Conservation (phyloP, 2,888 invertebrate species). For the Trachelus tabidus region DNA sequence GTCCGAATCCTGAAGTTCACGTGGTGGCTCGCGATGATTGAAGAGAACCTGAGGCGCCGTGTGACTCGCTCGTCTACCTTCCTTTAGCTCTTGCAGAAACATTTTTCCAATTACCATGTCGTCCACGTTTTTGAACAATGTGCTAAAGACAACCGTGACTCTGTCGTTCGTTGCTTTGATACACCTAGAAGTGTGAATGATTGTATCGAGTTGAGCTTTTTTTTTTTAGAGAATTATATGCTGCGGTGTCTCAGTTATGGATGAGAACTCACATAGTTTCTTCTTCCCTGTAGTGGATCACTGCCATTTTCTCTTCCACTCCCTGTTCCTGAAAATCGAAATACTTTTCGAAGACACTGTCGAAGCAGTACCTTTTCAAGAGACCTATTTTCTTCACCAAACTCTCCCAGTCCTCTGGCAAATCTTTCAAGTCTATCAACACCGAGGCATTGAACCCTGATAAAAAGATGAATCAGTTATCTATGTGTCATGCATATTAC, state of each 20-base stretch:
- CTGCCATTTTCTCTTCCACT: conserved; percentile 91
- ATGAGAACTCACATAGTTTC: conserved; percentile 88
- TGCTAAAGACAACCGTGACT: conserved; percentile 99
- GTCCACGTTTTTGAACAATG: conserved; percentile 97
- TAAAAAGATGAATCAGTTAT: conserved; percentile 30
- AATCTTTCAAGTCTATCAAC: conserved; percentile 90
- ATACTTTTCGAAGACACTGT: conserved; percentile 99
- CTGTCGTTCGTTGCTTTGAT: conserved; percentile 98
- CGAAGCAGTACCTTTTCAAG: conserved; percentile 98
- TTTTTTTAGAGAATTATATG: not conserved
- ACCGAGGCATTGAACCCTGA: conserved; percentile 95
- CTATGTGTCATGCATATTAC: not conserved
- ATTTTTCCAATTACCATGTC: conserved; percentile 99
- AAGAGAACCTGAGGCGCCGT: conserved; percentile 92
- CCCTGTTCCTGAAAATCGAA: conserved; percentile 97
- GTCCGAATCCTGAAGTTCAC: conserved; percentile 93
- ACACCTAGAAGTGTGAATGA: conserved; percentile 75
- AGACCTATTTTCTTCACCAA: conserved; percentile 93
- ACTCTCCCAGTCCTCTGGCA: conserved; percentile 90
- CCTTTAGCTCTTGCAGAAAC: conserved; percentile 99
- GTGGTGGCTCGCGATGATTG: conserved; percentile 95
- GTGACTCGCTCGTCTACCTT: conserved; percentile 95
- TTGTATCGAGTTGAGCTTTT: not conserved
- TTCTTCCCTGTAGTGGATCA: conserved; percentile 98
- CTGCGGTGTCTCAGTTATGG: not conserved